These are phyloP conservation scores for Drosophila lacteicornis DNA, from an alignment of 1,140 invertebrate species.

Conservation along the genomic window DNA sequence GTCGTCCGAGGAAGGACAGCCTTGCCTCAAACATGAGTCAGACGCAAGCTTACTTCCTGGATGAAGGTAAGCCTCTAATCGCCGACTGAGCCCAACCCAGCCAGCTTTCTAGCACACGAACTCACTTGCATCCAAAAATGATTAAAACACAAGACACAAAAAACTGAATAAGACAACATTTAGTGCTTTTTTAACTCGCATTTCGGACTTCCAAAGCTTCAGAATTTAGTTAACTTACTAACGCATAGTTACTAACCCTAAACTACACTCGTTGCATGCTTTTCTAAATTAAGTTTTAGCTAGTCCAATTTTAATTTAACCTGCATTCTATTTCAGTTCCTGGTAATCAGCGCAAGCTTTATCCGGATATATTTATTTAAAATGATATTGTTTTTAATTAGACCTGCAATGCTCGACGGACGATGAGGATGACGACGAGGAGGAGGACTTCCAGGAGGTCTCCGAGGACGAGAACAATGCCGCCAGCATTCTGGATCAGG, in stretches of 20 bases:
- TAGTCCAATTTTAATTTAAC: conserved; percentile 12
- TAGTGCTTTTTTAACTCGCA: conserved; percentile 10
- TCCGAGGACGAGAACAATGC: conserved; percentile 86
- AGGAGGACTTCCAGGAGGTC: conserved; percentile 89
- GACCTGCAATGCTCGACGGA: conserved; percentile 91
- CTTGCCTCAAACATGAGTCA: conserved; percentile 84
- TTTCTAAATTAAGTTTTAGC: conserved; percentile 5
- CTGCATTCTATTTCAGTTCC: conserved; percentile 35
- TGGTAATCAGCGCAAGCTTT: conserved; percentile 7
- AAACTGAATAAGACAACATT: not conserved
- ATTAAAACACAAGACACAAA: not conserved
- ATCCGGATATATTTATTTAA: conserved; percentile 20
- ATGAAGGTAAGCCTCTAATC: conserved; percentile 87
- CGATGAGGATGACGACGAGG: conserved; percentile 87
- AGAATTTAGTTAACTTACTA: not conserved
- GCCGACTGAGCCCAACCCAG: conserved; percentile 34
- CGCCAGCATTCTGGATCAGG: conserved; percentile 85
- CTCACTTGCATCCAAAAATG: conserved; percentile 7
- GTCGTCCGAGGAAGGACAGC: conserved; percentile 87
- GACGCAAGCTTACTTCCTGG: conserved; percentile 85
- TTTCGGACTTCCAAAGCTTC: conserved; percentile 5
- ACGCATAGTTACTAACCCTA: conserved; percentile 10
- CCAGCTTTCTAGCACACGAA: conserved; percentile 12
- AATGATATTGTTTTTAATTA: conserved; percentile 58
- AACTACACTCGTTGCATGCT: conserved; percentile 7